These are phyloP conservation scores for Alcis repandata DNA, from an alignment of 2,888 invertebrate species.

Conservation along the genomic window DNA sequence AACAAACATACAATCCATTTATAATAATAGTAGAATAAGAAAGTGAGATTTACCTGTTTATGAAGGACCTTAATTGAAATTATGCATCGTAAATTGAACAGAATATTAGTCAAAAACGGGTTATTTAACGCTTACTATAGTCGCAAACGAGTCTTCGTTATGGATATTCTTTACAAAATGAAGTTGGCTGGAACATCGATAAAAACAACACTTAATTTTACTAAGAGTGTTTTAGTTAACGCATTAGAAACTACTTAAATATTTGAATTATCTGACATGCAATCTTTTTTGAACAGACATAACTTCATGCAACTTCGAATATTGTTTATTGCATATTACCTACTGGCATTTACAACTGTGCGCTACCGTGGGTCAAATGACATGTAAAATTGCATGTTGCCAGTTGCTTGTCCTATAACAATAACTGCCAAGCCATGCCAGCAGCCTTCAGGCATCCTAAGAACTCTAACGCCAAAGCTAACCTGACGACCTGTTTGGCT, in stretches of 20 bases:
- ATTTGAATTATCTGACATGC: conserved; percentile 20
- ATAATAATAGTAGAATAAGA: too few relatives aligned
- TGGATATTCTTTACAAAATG: background rate
- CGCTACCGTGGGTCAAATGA: too few relatives aligned
- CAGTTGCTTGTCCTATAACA: too few relatives aligned
- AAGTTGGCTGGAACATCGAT: background rate
- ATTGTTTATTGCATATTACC: background rate
- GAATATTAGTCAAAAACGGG: conserved; percentile 1
- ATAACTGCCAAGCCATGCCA: too few relatives aligned
- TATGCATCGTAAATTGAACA: conserved; percentile 9
- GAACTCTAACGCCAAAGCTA: too few relatives aligned
- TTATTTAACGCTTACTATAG: conserved; percentile 8
- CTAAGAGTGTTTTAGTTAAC: background rate
- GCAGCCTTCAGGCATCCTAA: too few relatives aligned
- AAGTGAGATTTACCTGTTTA: too few relatives aligned
- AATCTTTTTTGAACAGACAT: conserved; percentile 4
- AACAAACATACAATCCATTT: too few relatives aligned
- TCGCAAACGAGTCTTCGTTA: conserved; percentile 10
- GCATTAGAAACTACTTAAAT: conserved; percentile 6
- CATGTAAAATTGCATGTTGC: too few relatives aligned
- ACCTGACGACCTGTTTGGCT: too few relatives aligned
- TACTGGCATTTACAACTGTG: too few relatives aligned
- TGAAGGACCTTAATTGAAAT: background rate
- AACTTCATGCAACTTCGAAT: conserved; percentile 7
- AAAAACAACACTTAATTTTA: background rate